Evolutionary conservation across 2,113 vertebrate species (phyloP).

Genomic region (Nansenia antarctica): DNA sequence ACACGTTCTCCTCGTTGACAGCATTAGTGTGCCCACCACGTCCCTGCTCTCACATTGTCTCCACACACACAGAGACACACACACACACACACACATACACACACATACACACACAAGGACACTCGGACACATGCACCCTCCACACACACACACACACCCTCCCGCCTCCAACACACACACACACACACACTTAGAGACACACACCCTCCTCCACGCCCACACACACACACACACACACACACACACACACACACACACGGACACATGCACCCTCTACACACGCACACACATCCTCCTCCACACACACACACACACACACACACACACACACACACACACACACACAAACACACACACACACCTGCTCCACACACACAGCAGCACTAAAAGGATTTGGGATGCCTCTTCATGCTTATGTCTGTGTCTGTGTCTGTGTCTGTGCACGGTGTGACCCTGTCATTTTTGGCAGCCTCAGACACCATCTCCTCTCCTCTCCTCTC

Average conservation of each 20-base stretch:
- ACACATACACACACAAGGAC: neutral
- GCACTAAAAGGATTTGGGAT: conserved; percentile 65
- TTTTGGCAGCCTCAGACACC: conserved; percentile 15
- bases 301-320: conserved; percentile 1
- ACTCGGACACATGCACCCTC: too few species aligned
- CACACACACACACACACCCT: too few species aligned
- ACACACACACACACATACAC: neutral
- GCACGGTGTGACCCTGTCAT: conserved; percentile 53
- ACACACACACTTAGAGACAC: too few species aligned
- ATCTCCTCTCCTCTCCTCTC: conserved; percentile 38
- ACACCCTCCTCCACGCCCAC: too few species aligned
- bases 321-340: conserved; percentile 1
- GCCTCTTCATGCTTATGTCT: conserved; percentile 33
- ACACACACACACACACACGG: conserved; percentile 7
- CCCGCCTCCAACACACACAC: too few species aligned
- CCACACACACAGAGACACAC: conserved; percentile 9
- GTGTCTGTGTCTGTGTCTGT: conserved; percentile 43
- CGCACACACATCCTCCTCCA: too few species aligned
- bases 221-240: neutral
- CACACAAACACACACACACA: too few species aligned
- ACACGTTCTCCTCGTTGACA: conserved; percentile 36
- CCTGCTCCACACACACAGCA: conserved; percentile 32
- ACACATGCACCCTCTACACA: neutral
- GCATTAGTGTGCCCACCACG: conserved; percentile 67
- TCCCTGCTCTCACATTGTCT: conserved; percentile 26